Evolutionary conservation across 2,888 invertebrate genomes (phyloP).

Genomic region (Oligia fasciuncula): DNA sequence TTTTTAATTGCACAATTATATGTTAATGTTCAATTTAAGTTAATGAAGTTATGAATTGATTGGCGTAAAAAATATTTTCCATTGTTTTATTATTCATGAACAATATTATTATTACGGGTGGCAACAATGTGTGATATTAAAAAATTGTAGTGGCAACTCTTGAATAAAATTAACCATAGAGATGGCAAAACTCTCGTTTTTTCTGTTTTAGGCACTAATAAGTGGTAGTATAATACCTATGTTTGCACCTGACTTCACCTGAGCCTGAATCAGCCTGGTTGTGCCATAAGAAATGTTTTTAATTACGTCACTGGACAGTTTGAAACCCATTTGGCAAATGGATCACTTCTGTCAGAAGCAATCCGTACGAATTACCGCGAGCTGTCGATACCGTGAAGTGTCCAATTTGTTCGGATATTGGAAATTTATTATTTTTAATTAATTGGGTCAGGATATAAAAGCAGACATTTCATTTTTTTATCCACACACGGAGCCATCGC

Average conservation of each 20-base stretch:
- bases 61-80: conserved; percentile 23
- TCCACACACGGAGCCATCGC: too few species aligned
- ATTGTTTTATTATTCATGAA: conserved; percentile 53
- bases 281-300: neutral
- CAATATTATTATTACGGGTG: neutral
- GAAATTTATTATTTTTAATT: conserved; percentile 19
- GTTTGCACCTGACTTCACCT: too few species aligned
- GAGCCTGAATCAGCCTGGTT: neutral
- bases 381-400: conserved; percentile 32
- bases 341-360: conserved; percentile 1
- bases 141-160: neutral
- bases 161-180: neutral
- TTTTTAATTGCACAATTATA: conserved; percentile 54
- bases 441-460: conserved; percentile 26
- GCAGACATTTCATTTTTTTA: neutral
- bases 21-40: conserved; percentile 48
- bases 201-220: neutral
- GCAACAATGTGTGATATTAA: neutral
- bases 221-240: neutral
- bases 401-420: conserved; percentile 34
- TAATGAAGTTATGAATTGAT: conserved; percentile 26
- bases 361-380: conserved; percentile 14
- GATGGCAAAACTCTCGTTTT: neutral
- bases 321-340: conserved; percentile 12
- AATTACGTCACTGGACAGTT: neutral